Percentiles rank a stretch among this genome's conserved stretches.
phyloP scores from a whole-genome alignment of 2,888 invertebrate genomes.

The Ernsta delagoae region DNA sequence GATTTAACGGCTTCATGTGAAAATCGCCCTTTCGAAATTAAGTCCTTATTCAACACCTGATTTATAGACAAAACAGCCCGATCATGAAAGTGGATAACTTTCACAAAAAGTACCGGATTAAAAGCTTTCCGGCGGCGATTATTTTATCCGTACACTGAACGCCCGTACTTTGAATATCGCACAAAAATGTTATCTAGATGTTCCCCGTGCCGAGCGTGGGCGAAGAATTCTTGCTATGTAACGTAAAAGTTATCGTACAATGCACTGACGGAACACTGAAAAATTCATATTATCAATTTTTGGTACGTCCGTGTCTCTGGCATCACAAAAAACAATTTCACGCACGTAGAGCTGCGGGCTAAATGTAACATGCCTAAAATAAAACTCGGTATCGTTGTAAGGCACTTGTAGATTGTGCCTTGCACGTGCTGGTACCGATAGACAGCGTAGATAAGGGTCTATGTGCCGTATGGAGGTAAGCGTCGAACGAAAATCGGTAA shows the following conservation, averaged over 20 bases:
- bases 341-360: constrained; percentile 31
- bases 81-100: constrained; percentile 43
- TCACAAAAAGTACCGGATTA: constrained; percentile 32
- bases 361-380: constrained; percentile 35
- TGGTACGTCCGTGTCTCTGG: constrained; percentile 10
- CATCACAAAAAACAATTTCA: constrained; percentile 30
- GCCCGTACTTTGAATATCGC: constrained; percentile 22
- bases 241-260: constrained; percentile 25
- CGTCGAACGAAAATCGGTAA: constrained; percentile 25
- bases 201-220: constrained; percentile 12
- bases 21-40: constrained; percentile 68
- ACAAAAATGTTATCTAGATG: constrained; percentile 28
- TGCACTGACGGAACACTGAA: constrained; percentile 23
- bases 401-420: constrained; percentile 34
- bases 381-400: constrained; percentile 32
- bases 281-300: constrained; percentile 34
- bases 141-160: constrained; percentile 17
- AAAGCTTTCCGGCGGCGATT: constrained; percentile 29
- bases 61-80: constrained; percentile 55
- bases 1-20: constrained; percentile 75
- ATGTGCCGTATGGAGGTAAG: constrained; percentile 28
- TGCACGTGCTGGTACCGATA: constrained; percentile 18
- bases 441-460: constrained; percentile 26
- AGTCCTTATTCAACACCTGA: constrained; percentile 69
- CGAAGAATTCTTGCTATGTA: constrained; percentile 21